Base-by-base conservation (phyloP, 92 coral and sea anemone species). In the Isaurus tuberculatus region DNA sequence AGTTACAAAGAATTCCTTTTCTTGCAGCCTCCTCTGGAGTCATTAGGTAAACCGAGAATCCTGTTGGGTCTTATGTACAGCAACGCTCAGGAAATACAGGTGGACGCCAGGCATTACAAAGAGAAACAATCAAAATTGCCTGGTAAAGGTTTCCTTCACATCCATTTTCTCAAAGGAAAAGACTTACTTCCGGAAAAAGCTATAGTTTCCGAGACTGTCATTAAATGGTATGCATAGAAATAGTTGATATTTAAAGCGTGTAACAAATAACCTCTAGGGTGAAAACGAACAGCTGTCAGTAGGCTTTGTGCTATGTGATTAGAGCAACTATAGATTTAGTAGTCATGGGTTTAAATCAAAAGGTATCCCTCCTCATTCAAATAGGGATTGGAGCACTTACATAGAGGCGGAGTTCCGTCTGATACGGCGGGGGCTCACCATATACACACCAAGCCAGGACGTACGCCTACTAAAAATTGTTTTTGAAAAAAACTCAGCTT, bases 31-130 rank as follows among this genome's bases (percentile, higher is more conserved):
- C 98, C 98, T 0, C 67, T 87, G 13, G 90, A 90, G 68, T 90
- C 95, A 19, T 81, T 94, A 65, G 98, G 95, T 25, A 73, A 79
- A 61, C 98, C 99, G 9, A 82, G 95, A 48, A 80, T 96, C 23
- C 92, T 96, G 15, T 89, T 96, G 46, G 99, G 99, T n/a, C 84
- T 96, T 72, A 91, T 96, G 91, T 96, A 92, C 97, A 96, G 98
- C 86, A 90, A 91, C 57, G 89, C 91, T n/a, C 99, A 96, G 73
- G 97, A 94, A 77, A 94, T 85, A 55, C 88, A 89, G 71, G 98
- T 94, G 23, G 99, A 96, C 83, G 81, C 91, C 25, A 86, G 99
- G 44, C 99, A 96, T 29, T 94, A 94, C 90, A 94, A 94, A 78
- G 91, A 93, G 63, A 92, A 86, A 81, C 92, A 92, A 19, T 89